Base-by-base conservation (phyloP, 2,797 vertebrate genomes). In the Anguilla anguilla region DNA sequence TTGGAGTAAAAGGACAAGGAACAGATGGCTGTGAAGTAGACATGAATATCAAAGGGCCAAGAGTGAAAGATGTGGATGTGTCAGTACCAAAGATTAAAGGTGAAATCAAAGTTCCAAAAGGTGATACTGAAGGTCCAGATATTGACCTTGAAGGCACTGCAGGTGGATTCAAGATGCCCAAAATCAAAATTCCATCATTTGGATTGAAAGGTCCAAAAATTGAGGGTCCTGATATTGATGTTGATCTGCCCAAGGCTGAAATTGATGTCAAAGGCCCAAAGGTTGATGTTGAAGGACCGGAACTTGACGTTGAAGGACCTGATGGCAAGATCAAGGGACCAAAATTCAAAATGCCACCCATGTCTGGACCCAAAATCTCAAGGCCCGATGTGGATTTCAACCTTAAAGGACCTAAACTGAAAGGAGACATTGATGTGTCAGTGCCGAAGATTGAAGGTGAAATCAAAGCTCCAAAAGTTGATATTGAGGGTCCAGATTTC, bases 291-390 rank as follows among this genome's bases (percentile, higher is more conserved):
- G 22, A 67, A 67, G 64, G 64, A 1, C 64, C 22, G 1, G 22
- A 67, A 0, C 3, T 90, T 84, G 91, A 93, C 7, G 81, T 92
- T 85, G 89, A 93, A 1, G 90, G 91, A 0, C 91, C 94, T 31
- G 93, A 95, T 4, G 94, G 93, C 11, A 93, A 6, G 85, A 92
- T 49, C 31, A 90, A 91, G 74, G 91, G 86, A 1, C 61, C 87
- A 0, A 90, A 88, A 51, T 22, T 91, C 0, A 91, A 91, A 1
- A 86, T 90, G 69, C 88, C 90, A 43, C 69, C 83, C 0, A 64
- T 91, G 0, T 88, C 89, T 35, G 89, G 88, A 5, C 90, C 90
- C 19, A 86, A 83, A 5, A 28, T 91, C 0, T 85, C 83, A 9
- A 87, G 82, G 83, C 83, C 87, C 9, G 87, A 87, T 82, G 51